Percentiles rank a stretch among this genome's conserved stretches.
Conservation (phyloP, 2,113 vertebrate species). For the Irena cyanogastra region DNA sequence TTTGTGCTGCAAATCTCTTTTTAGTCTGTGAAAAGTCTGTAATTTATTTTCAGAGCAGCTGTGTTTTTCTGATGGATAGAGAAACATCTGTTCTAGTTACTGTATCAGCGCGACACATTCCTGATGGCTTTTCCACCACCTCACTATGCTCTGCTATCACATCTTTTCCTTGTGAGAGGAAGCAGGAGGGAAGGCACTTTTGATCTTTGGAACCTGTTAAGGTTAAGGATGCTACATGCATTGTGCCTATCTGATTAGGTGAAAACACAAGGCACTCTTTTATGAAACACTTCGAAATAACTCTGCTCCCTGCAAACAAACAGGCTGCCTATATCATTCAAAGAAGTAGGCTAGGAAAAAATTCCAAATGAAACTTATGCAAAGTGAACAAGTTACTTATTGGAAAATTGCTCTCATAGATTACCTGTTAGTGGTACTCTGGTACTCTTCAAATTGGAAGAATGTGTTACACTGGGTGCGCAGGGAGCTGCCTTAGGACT, state of each 20-base stretch:
- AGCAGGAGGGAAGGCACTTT: background rate
- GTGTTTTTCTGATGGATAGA: conserved; percentile 12
- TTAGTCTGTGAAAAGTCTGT: conserved; percentile 17
- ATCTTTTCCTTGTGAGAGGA: background rate
- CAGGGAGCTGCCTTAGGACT: background rate
- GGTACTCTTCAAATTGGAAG: background rate
- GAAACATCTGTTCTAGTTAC: background rate
- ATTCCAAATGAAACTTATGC: background rate
- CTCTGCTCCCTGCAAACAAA: background rate
- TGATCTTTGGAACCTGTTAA: background rate
- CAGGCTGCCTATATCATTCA: background rate
- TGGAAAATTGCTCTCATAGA: background rate
- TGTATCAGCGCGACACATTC: background rate
- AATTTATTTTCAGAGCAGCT: conserved; percentile 43
- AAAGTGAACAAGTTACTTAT: background rate
- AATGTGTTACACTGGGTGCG: background rate
- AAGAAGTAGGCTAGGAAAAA: background rate
- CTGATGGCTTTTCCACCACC: background rate
- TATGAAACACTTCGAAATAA: background rate
- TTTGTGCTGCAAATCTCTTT: conserved; percentile 8
- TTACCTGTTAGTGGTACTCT: background rate
- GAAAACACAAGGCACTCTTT: background rate
- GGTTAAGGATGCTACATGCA: background rate
- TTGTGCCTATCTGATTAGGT: background rate
- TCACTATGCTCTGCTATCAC: background rate